Evolutionary conservation across 2,113 vertebrate genomes (phyloP).

Genomic region (Oxyura jamaicensis): DNA sequence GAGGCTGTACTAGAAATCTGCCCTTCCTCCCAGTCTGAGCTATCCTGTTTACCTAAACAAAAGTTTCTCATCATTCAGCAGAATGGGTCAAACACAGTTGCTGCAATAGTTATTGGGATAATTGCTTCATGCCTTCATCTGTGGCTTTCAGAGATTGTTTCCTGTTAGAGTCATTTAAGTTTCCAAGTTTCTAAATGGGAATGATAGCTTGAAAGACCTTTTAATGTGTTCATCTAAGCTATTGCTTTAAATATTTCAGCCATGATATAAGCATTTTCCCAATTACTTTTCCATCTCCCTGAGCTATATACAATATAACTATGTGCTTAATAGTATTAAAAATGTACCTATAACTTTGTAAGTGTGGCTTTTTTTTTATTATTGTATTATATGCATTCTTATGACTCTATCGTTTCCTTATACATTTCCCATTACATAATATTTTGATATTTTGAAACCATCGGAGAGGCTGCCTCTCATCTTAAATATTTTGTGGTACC

Average conservation of each 20-base stretch:
- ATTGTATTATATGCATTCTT: not conserved
- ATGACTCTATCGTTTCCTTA: not conserved
- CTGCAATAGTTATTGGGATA: not conserved
- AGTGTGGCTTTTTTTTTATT: not conserved
- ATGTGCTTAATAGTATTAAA: not conserved
- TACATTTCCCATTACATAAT: not conserved
- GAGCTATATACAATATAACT: not conserved
- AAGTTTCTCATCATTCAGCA: not conserved
- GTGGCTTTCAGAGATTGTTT: not conserved
- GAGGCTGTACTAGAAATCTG: not conserved
- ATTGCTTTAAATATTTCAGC: not conserved
- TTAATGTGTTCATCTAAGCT: not conserved
- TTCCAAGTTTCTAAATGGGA: not conserved
- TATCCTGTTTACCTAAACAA: not conserved
- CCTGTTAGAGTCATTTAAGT: not conserved
- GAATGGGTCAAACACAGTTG: not conserved
- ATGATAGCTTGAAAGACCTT: not conserved
- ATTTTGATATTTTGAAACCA: not conserved
- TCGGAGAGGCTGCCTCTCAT: not conserved
- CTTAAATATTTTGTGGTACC: not conserved
- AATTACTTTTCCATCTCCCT: not conserved
- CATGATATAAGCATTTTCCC: not conserved
- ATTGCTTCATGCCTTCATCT: not conserved
- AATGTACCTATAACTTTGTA: not conserved
- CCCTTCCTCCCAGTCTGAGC: not conserved